Conservation (phyloP, 2,113 vertebrate genomes). For the Heteronetta atricapilla region DNA sequence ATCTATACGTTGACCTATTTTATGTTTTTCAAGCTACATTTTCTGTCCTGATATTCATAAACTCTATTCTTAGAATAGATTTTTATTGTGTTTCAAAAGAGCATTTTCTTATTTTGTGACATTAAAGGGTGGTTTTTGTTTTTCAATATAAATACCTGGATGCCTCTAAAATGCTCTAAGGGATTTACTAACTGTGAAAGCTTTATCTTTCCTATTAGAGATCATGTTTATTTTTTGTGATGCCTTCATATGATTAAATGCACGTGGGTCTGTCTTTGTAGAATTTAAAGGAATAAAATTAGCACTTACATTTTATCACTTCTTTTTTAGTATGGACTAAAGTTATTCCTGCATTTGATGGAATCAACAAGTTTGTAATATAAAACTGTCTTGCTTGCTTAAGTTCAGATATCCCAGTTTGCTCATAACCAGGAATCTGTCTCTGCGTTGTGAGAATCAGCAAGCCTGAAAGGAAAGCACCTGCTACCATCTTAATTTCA, state of each 20-base stretch:
- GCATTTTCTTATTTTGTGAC: neutral
- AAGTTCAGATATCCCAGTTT: constrained; percentile 4
- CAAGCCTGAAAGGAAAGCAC: neutral
- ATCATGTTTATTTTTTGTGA: neutral
- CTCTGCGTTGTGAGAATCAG: neutral
- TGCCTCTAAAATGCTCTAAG: neutral
- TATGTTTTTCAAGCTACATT: neutral
- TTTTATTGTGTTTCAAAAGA: neutral
- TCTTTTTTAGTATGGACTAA: neutral
- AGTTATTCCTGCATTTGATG: neutral
- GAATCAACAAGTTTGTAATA: neutral
- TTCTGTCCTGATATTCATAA: neutral
- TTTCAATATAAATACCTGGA: neutral
- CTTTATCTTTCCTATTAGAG: neutral
- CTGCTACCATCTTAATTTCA: neutral
- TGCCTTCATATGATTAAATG: neutral
- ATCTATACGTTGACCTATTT: neutral
- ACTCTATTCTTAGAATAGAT: neutral
- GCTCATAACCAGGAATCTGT: neutral
- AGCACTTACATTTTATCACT: neutral
- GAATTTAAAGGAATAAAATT: neutral
- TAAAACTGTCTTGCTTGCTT: neutral
- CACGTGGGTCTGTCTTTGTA: neutral
- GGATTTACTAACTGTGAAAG: neutral
- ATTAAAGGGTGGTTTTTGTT: neutral